Evolutionary conservation across 1,140 invertebrate genomes (phyloP).

Genomic region (Adelges cooleyi): DNA sequence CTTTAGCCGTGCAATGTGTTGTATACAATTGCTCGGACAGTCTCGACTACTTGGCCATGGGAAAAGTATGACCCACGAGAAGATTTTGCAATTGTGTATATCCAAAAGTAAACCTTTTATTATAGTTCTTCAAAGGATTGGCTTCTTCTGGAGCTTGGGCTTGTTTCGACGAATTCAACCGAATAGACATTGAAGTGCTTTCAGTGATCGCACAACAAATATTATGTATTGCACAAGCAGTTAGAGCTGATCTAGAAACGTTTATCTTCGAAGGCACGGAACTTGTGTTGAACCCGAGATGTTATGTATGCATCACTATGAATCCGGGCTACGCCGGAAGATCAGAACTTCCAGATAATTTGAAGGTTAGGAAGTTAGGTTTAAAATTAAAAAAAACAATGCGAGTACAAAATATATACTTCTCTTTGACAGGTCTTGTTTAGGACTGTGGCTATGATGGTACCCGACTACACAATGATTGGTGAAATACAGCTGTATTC

Average conservation of each 20-base stretch:
- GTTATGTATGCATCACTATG: conserved; percentile 88
- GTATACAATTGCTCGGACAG: conserved; percentile 92
- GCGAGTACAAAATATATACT: neutral
- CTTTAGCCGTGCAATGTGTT: conserved; percentile 80
- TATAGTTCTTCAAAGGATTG: conserved; percentile 66
- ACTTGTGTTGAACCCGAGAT: conserved; percentile 62
- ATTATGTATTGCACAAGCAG: conserved; percentile 65
- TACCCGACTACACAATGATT: conserved; percentile 84
- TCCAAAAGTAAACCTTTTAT: conserved; percentile 26
- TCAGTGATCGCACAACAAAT: conserved; percentile 77
- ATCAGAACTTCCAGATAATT: conserved; percentile 76
- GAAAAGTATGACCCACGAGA: conserved; percentile 48
- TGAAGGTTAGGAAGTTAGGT: conserved; percentile 45
- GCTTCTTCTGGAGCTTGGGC: conserved; percentile 84
- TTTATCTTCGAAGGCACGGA: conserved; percentile 80
- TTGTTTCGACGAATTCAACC: conserved; percentile 91
- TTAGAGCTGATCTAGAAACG: conserved; percentile 53
- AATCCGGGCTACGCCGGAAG: conserved; percentile 83
- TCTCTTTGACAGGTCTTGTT: conserved; percentile 55
- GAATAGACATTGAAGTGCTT: conserved; percentile 80
- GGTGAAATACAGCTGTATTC: conserved; percentile 84
- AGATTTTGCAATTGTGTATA: too few species aligned
- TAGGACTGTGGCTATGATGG: conserved; percentile 90
- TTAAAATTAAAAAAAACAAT: conserved; percentile 24
- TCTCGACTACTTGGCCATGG: conserved; percentile 87